Percentiles rank a stretch among this genome's conserved stretches.
Evolutionary conservation across 2,888 invertebrate genomes (phyloP).

Genomic region (Muscina levida): DNA sequence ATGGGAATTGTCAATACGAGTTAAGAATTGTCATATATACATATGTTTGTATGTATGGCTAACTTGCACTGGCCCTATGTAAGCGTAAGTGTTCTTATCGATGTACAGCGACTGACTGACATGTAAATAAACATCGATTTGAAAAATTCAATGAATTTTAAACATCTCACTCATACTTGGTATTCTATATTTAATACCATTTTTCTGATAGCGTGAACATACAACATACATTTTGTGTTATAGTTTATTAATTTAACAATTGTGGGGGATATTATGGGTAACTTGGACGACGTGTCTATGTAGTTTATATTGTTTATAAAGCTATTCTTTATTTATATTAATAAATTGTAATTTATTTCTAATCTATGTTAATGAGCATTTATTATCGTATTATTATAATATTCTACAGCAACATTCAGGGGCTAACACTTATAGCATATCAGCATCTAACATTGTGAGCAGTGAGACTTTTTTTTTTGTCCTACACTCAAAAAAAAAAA

Average conservation of each 20-base stretch:
- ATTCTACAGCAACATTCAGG: slow-evolving; percentile 41
- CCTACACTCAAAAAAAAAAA: slow-evolving; percentile 47
- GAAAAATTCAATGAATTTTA: slow-evolving; percentile 30
- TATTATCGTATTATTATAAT: slow-evolving; percentile 39
- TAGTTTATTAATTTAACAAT: slow-evolving; percentile 35
- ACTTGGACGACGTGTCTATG: neutral
- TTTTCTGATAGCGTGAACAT: slow-evolving; percentile 6
- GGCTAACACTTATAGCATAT: slow-evolving; percentile 22
- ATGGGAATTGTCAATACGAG: slow-evolving; percentile 61
- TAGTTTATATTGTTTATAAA: neutral
- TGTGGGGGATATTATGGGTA: neutral
- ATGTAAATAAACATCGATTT: slow-evolving; percentile 28
- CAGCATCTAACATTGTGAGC: slow-evolving; percentile 2
- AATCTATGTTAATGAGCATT: slow-evolving; percentile 61
- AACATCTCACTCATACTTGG: neutral
- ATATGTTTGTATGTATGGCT: neutral
- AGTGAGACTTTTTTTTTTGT: slow-evolving; percentile 30
- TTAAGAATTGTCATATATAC: slow-evolving; percentile 14
- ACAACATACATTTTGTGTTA: neutral
- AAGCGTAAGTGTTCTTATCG: slow-evolving; percentile 28
- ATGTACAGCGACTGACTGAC: neutral
- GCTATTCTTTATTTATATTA: slow-evolving; percentile 29
- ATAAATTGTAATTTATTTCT: slow-evolving; percentile 57
- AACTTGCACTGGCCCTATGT: neutral
- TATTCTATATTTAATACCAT: slow-evolving; percentile 1